Conservation (phyloP, 2,888 invertebrate species). For the Nymphalis polychloros region DNA sequence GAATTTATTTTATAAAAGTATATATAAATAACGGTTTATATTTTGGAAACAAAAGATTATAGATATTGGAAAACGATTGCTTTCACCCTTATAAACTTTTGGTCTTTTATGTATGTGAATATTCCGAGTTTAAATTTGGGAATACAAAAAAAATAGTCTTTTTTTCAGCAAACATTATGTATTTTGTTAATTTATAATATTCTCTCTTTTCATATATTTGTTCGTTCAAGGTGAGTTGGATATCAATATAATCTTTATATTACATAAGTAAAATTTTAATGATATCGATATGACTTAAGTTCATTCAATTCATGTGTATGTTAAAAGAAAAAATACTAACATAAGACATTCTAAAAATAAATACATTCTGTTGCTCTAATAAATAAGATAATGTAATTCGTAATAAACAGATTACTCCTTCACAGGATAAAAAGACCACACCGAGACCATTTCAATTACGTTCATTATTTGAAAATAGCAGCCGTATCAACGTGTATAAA, state of each 20-base stretch:
- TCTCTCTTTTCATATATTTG: too few species aligned
- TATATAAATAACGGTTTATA: neutral
- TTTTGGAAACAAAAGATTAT: neutral
- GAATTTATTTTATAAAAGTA: neutral
- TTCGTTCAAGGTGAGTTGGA: too few species aligned
- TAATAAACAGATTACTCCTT: neutral
- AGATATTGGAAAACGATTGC: conserved; percentile 6
- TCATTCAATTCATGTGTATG: too few species aligned
- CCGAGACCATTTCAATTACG: conserved; percentile 1
- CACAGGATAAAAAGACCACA: conserved; percentile 6
- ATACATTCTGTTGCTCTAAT: too few species aligned
- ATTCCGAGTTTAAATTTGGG: neutral
- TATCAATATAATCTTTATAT: too few species aligned
- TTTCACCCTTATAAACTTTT: conserved; percentile 6
- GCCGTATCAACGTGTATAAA: conserved; percentile 37
- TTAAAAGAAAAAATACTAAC: too few species aligned
- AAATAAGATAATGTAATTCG: neutral
- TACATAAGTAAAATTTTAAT: too few species aligned
- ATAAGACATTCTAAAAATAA: too few species aligned
- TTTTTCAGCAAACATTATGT: neutral
- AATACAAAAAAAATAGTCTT: neutral
- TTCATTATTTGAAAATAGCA: conserved; percentile 2
- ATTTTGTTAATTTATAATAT: too few species aligned
- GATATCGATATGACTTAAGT: too few species aligned
- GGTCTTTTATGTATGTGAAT: neutral